phyloP scores from a whole-genome alignment of 1,140 invertebrate species.

The Drosophila micromelanica region DNA sequence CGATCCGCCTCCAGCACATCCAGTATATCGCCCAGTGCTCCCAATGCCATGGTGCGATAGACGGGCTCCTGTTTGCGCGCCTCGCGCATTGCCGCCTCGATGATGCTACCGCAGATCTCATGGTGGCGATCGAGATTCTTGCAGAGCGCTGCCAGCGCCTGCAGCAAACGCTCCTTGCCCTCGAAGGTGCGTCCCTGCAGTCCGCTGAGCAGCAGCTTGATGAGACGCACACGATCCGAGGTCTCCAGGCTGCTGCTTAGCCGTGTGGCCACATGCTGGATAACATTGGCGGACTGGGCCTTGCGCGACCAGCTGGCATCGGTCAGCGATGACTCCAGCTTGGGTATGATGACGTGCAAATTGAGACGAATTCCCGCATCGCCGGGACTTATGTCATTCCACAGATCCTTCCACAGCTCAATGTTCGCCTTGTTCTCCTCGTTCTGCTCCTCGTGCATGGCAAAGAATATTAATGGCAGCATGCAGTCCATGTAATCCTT shows the following conservation, averaged over 20 bases:
- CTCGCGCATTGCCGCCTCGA: constrained; percentile 90
- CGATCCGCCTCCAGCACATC: constrained; percentile 89
- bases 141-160: constrained; percentile 91
- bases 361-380: constrained; percentile 93
- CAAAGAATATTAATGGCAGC: constrained; percentile 93
- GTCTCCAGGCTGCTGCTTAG: constrained; percentile 88
- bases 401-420: constrained; percentile 94
- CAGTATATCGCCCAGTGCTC: constrained; percentile 90
- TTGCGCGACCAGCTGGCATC: constrained; percentile 95
- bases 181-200: constrained; percentile 94
- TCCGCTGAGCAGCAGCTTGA: constrained; percentile 89
- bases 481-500: constrained; percentile 91
- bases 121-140: constrained; percentile 86
- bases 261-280: constrained; percentile 91
- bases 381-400: constrained; percentile 94
- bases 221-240: constrained; percentile 87
- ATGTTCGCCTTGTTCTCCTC: constrained; percentile 87
- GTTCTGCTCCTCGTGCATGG: constrained; percentile 92
- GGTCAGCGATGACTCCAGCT: constrained; percentile 89
- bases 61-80: constrained; percentile 91
- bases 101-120: constrained; percentile 85
- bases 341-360: constrained; percentile 89
- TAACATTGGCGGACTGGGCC: constrained; percentile 92
- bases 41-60: constrained; percentile 91
- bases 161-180: constrained; percentile 92